Base-by-base conservation (phyloP, 2,113 vertebrate genomes). In the Tychaedon coryphoeus region DNA sequence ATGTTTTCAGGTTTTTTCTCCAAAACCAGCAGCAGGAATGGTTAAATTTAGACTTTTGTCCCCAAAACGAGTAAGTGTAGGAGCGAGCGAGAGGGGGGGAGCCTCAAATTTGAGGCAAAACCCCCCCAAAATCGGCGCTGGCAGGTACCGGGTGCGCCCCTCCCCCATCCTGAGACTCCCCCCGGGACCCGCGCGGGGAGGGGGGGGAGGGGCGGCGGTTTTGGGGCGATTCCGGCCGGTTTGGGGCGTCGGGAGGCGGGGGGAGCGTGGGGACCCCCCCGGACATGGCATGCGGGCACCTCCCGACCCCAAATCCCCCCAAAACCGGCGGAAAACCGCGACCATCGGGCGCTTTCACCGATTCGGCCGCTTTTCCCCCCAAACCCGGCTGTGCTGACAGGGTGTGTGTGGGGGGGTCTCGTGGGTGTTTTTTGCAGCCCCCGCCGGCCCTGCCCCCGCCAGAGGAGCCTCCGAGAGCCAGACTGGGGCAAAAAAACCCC, bases 401-500 rank as follows among this genome's bases (percentile, higher is more conserved):
- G 83, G 81, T 13, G 2, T n/a, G 8, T 28, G 14, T 13, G 74
- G 85, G 85, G 74, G 75, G 65, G 65, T 79, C 34, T 88, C 66
- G 57, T 72, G 75, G 85, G 58, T 31, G 85, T 88, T 64, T 88
- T 79, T 88, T 88, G 57, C 86, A 88, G 86, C 66, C 85, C 84
- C 51, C 33, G 84, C 64, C 84, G 33, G 84, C 84, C 84, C 84
- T 69, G 84, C 64, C 84, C 72, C 47, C 38, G 47, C 73, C 72
- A 43, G 84, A 86, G 73, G 84, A 86, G 73, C 47, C 47, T 86
- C 47, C 84, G 74, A 86, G 73, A 53, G 57, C 50, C 58, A 88
- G 50, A 88, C 6, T 72, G 67, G 58, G 66, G 86, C 67, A 65
- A 80, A 88, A 79, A 72, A 25, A 0, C 18, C 75, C 86, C 86